A percentile compares a stretch with the other conserved stretches of the same genome.
These are phyloP conservation scores for Indicator maculatus DNA, from an alignment of 2,113 vertebrate genomes.

Conservation along the genomic window DNA sequence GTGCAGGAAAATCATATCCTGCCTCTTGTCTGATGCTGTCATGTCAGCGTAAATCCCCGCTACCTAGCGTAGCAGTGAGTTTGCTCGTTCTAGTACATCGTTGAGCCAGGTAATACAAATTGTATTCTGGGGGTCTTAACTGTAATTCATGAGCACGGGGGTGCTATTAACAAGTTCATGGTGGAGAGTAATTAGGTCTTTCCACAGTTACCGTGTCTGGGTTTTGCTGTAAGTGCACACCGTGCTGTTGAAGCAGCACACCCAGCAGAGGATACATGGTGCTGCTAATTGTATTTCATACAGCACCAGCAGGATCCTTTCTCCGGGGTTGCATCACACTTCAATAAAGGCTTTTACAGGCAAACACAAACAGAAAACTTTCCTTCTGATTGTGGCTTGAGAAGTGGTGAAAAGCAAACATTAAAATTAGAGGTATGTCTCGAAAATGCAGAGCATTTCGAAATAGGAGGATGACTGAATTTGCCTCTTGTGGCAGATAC, in stretches of 20 bases:
- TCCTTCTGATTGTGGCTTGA: slow-evolving; percentile 27
- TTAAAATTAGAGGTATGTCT: slow-evolving; percentile 24
- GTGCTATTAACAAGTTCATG: slow-evolving; percentile 76
- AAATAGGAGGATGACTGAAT: slow-evolving; percentile 8
- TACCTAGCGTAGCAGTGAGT: slow-evolving; percentile 75
- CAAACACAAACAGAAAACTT: slow-evolving; percentile 46
- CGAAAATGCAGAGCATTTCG: slow-evolving; percentile 13
- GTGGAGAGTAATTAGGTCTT: slow-evolving; percentile 76
- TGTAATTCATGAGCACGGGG: slow-evolving; percentile 78
- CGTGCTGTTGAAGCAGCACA: slow-evolving; percentile 63
- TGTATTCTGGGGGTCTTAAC: slow-evolving; percentile 75
- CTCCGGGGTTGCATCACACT: slow-evolving; percentile 43
- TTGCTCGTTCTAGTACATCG: slow-evolving; percentile 79
- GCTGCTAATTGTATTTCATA: slow-evolving; percentile 49
- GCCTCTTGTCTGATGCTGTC: slow-evolving; percentile 62
- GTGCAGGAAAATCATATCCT: slow-evolving; percentile 1
- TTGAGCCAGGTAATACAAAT: slow-evolving; percentile 74
- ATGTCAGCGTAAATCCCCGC: slow-evolving; percentile 81
- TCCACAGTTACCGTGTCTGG: slow-evolving; percentile 53
- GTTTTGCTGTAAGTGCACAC: slow-evolving; percentile 60
- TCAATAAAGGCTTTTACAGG: slow-evolving; percentile 20
- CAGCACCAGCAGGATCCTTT: slow-evolving; percentile 64
- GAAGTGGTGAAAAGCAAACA: slow-evolving; percentile 36
- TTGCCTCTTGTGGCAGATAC: neutral
- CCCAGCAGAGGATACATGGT: slow-evolving; percentile 33